Percentiles rank a stretch among this genome's conserved stretches.
Conservation (phyloP, 2,797 vertebrate species). For the Malacoctenus gilli region DNA sequence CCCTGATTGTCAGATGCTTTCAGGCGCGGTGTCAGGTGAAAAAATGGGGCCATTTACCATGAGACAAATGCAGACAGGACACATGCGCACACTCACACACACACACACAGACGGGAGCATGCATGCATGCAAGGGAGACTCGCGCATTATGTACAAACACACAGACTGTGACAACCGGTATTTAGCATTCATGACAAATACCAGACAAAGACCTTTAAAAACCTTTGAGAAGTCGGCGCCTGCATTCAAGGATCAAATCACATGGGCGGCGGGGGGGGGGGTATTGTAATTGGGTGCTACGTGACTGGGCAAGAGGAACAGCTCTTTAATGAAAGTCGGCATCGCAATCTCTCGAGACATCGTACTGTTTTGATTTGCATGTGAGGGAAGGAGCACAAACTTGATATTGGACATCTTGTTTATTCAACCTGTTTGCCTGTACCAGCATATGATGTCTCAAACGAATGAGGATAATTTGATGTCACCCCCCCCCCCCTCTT, state of each 20-base stretch:
- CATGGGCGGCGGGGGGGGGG: no score
- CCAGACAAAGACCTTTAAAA: conserved; percentile 9
- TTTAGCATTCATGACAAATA: conserved; percentile 32
- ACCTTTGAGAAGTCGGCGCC: neutral
- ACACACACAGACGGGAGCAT: neutral
- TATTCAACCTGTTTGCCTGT: no score
- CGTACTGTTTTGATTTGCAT: no score
- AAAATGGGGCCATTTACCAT: conserved; percentile 24
- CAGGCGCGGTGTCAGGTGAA: conserved; percentile 30
- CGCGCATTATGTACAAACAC: conserved; percentile 20
- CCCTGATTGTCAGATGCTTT: conserved; percentile 65
- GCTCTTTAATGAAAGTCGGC: no score
- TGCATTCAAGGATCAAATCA: conserved; percentile 1
- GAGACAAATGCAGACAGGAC: conserved; percentile 16
- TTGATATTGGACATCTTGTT: no score
- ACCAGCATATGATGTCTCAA: no score
- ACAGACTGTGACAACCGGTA: conserved; percentile 4
- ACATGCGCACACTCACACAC: neutral
- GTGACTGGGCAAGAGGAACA: neutral
- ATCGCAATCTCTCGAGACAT: no score
- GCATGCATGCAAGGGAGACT: conserved; percentile 12
- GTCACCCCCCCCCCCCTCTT: no score
- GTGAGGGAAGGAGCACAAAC: no score
- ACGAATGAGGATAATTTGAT: no score
- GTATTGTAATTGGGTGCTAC: neutral